Evolutionary conservation across 1,140 invertebrate genomes (phyloP), one percentile per base, ranked within the genome.

Genomic region (Cataglyphis hispanica): DNA sequence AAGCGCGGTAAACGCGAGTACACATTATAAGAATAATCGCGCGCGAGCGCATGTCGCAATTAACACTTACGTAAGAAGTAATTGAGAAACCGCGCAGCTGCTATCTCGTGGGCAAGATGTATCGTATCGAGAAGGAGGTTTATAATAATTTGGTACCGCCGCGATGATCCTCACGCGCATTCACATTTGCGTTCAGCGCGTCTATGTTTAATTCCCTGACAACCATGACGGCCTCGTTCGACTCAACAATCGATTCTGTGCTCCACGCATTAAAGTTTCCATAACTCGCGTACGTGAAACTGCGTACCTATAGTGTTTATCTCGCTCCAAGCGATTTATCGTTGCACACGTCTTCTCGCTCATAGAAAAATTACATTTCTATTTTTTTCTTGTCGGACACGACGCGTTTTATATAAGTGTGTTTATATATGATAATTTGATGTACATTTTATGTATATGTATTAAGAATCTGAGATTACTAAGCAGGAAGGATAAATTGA

Each of bases 41-140:
- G 58, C 69, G 31, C 53, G 69, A 78, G 78, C 78, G 70, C 77
- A 67, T 83, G 86, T 86, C 78, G 87, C 89, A 89, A 90, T 90
- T 90, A 90, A 81, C 69, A 78, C 85, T 90, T 90, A 53, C 85
- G 88, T 86, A 90, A 89, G 66, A 7, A 67, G 74, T 89, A 89
- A 87, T 90, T 89, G 89, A 90, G 89, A 90, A 89, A 89, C 80
- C 75, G 60, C 80, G 77, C 89, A 61, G 69, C 75, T 80, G 78
- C 87, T 81, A 87, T 86, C 72, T 70, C 80, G 72, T 84, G 64
- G 80, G 86, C 85, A 70, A 74, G 74, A 43, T 25, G 74, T 61
- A 86, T 86, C 86, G 60, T 89, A 67, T 86, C 70, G 70, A 63
- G 75, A 70, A 63, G 75, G n/a, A 56, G 78, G 58, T 77, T 85